These are phyloP conservation scores for Ambastaia sidthimunki DNA, from an alignment of 2,797 vertebrate genomes.

Conservation along the genomic window DNA sequence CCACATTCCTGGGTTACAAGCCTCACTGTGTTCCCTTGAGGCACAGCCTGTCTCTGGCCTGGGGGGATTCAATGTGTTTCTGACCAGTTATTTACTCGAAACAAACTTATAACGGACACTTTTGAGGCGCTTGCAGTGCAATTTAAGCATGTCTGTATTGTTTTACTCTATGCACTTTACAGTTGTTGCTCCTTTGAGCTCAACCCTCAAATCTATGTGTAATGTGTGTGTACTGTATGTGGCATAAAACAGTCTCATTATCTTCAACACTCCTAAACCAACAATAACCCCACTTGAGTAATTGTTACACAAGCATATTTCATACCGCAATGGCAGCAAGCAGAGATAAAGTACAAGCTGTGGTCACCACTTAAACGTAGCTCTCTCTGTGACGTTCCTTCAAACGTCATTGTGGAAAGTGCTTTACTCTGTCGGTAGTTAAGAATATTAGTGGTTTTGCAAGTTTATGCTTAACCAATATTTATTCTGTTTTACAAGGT, in stretches of 20 bases:
- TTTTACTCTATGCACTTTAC: constrained; percentile 27
- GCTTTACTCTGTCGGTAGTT: constrained; percentile 25
- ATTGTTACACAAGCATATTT: constrained; percentile 41
- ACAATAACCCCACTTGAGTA: constrained; percentile 20
- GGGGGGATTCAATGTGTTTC: constrained; percentile 18
- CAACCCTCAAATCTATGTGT: too few species aligned
- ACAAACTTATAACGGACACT: neutral
- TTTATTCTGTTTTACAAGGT: too few species aligned
- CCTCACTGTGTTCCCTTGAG: constrained; percentile 40
- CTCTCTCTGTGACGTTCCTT: constrained; percentile 38
- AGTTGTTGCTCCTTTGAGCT: neutral
- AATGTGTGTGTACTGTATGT: neutral
- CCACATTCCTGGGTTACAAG: constrained; percentile 44
- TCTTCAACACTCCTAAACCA: constrained; percentile 24
- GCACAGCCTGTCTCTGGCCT: constrained; percentile 23
- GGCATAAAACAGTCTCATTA: constrained; percentile 25
- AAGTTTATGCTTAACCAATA: too few species aligned
- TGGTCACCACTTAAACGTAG: constrained; percentile 33
- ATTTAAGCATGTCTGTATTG: neutral
- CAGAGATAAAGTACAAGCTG: constrained; percentile 40
- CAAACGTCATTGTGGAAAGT: constrained; percentile 40
- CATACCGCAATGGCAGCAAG: constrained; percentile 26
- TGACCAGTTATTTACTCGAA: constrained; percentile 16
- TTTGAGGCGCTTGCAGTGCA: neutral
- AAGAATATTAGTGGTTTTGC: too few species aligned